phyloP scores from a whole-genome alignment of 2,888 invertebrate genomes.

The Tortrix viridana region DNA sequence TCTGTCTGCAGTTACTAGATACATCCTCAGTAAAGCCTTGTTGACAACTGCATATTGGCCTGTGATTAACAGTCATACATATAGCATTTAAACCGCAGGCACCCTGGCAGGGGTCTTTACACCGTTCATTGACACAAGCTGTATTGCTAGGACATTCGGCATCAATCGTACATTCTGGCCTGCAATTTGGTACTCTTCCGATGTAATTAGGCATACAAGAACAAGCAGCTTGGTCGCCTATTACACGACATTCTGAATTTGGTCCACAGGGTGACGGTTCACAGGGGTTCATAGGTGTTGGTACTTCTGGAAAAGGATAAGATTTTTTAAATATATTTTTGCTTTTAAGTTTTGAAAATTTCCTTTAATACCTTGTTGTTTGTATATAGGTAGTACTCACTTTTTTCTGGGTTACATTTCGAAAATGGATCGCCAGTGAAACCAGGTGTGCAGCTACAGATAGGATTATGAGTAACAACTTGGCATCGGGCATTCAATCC shows the following conservation, averaged over 20 bases:
- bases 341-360: no score
- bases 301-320: constrained; percentile 47
- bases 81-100: constrained; percentile 91
- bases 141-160: constrained; percentile 92
- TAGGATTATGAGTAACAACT: constrained; percentile 93
- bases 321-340: constrained; percentile 16
- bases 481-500: constrained; percentile 92
- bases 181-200: constrained; percentile 93
- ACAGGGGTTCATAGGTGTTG: constrained; percentile 86
- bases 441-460: constrained; percentile 92
- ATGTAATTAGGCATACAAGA: constrained; percentile 92
- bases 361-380: constrained; percentile 23
- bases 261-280: constrained; percentile 93
- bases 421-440: constrained; percentile 92
- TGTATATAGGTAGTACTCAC: constrained; percentile 66
- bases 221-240: constrained; percentile 93
- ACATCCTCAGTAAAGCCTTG: constrained; percentile 94
- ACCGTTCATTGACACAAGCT: constrained; percentile 92
- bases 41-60: constrained; percentile 91
- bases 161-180: constrained; percentile 92
- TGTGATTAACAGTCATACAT: constrained; percentile 93
- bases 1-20: constrained; percentile 85
- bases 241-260: constrained; percentile 91
- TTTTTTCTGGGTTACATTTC: constrained; percentile 86
- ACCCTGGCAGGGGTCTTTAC: constrained; percentile 92